Base-by-base conservation (phyloP, 1,140 invertebrate species). In the Sycobia sp. region DNA sequence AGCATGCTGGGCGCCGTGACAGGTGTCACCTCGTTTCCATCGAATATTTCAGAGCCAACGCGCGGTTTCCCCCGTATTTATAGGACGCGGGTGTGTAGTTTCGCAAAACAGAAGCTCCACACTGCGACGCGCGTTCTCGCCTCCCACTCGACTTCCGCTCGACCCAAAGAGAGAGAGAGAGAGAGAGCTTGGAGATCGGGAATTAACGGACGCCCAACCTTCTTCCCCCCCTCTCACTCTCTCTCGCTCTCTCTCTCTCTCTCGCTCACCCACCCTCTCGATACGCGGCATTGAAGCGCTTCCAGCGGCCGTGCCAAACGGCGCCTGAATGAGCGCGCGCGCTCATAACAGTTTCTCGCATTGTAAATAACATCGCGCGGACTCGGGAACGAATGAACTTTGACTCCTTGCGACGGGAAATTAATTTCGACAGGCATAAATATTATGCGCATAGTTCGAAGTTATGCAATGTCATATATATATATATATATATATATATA, bases 11-110 rank as follows among this genome's bases (percentile, higher is more conserved):
- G 23, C 22, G 18, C 22, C 20, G 39, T 25, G 59, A 50, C 65
- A 67, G 65, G 60, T 67, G 65, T 58, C 60, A 59, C 65, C 65
- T 53, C 65, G 56, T 63, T 67, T 67, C 59, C 55, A 67, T 67
- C 34, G 49, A 54, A 62, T 62, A 67, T 67, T 67, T 67, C 65
- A 62, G 44, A n/a, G n/a, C n/a, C n/a, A n/a, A n/a, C n/a, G n/a
- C n/a, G n/a, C n/a, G n/a, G 36, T 32, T 61, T 53, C 49, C 47
- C 32, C 23, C 43, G 49, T 67, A 67, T 67, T 67, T 67, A 63
- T 67, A 67, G 65, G 54, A 57, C 4, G 16, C 10, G 8, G 18
- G 36, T 38, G n/a, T 51, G 10, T 38, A 51, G 32, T 18, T n/a
- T 11, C 14, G 51, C 38, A 11, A 27, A 25, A 54, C 14, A 14